Conservation (phyloP, 2,113 vertebrate species). For the Pterocles orientalis region DNA sequence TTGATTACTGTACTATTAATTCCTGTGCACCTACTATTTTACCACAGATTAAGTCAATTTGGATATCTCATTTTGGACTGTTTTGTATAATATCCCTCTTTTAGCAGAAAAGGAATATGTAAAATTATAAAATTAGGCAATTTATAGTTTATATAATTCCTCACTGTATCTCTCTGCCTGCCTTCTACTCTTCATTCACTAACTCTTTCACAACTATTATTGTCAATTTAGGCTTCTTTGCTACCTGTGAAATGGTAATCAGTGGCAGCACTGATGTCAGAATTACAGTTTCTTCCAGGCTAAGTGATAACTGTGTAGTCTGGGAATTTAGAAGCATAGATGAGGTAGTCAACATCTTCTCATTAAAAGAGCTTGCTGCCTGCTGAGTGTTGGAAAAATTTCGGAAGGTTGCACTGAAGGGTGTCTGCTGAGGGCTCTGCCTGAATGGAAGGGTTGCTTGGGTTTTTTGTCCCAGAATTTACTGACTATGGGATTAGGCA, state of each 20-base stretch:
- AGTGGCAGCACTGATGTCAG: background rate
- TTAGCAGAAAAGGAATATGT: background rate
- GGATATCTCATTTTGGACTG: background rate
- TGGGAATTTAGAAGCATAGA: background rate
- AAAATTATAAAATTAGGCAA: conserved; percentile 19
- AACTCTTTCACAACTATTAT: conserved; percentile 15
- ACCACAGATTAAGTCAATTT: conserved; percentile 43
- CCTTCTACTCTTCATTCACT: background rate
- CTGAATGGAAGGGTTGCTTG: background rate
- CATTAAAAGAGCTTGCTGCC: background rate
- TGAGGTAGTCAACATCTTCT: background rate
- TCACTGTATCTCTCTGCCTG: background rate
- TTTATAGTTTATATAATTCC: conserved; percentile 8
- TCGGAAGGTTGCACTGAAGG: background rate
- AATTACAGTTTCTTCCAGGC: conserved; percentile 2
- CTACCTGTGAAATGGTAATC: conserved; percentile 24
- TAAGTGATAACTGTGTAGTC: background rate
- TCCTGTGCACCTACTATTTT: conserved; percentile 39
- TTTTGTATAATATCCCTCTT: conserved; percentile 26
- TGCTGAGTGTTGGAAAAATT: background rate
- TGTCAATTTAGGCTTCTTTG: conserved; percentile 22
- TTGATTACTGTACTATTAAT: conserved; percentile 58
- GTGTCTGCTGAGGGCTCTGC: background rate
- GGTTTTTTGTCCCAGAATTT: background rate
- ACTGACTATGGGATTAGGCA: background rate